Conservation (phyloP, 2,797 vertebrate genomes). For the Enoplosus armatus region DNA sequence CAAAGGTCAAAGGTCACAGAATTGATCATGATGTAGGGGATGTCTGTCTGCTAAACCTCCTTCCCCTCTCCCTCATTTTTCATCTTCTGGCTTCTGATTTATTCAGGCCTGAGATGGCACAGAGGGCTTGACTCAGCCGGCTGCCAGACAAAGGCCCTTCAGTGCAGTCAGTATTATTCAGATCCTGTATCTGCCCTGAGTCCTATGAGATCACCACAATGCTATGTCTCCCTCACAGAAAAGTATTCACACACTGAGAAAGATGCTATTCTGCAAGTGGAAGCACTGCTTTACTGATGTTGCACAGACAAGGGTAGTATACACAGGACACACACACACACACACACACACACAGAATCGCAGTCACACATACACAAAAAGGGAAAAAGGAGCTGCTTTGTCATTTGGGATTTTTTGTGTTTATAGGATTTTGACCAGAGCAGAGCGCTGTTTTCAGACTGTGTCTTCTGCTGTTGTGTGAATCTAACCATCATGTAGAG, state of each 20-base stretch:
- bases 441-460: constrained; percentile 21
- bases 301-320: constrained; percentile 69
- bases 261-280: constrained; percentile 76
- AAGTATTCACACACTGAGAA: constrained; percentile 74
- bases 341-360: constrained; percentile 23
- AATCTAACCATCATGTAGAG: background rate
- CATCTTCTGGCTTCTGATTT: constrained; percentile 58
- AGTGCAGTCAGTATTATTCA: constrained; percentile 78
- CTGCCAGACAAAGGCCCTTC: constrained; percentile 82
- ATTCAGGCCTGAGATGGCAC: constrained; percentile 71
- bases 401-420: constrained; percentile 64
- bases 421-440: constrained; percentile 63
- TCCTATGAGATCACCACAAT: constrained; percentile 85
- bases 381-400: constrained; percentile 77
- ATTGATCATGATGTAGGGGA: constrained; percentile 39
- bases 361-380: constrained; percentile 25
- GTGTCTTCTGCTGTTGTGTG: constrained; percentile 15
- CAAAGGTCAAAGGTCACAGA: constrained; percentile 56
- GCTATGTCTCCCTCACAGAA: constrained; percentile 82
- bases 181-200: constrained; percentile 76
- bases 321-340: constrained; percentile 37
- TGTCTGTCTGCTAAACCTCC: constrained; percentile 41
- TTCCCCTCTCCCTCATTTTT: constrained; percentile 60
- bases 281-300: constrained; percentile 67
- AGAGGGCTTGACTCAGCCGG: constrained; percentile 80